Conservation (phyloP, 2,797 vertebrate species). For the Sebastes oblongus region DNA sequence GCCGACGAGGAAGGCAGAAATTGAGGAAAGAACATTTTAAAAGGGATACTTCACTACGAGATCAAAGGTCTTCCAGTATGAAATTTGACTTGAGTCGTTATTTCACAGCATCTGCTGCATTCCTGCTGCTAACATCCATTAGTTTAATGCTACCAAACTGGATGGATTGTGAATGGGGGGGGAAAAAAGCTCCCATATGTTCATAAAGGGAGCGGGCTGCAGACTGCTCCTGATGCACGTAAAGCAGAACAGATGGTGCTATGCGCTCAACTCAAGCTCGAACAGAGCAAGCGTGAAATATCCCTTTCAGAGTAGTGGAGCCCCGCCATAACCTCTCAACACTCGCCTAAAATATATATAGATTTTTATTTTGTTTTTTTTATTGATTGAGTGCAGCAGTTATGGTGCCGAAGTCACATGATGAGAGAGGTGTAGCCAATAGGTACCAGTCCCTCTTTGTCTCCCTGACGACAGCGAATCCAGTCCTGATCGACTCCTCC, state of each 20-base stretch:
- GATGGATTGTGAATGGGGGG: constrained; percentile 46
- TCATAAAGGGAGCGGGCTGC: constrained; percentile 54
- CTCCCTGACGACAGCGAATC: constrained; percentile 91
- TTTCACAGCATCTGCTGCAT: constrained; percentile 71
- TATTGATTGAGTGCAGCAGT: constrained; percentile 60
- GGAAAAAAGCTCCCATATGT: constrained; percentile 55
- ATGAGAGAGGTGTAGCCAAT: constrained; percentile 96
- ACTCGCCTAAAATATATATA: constrained; percentile 66
- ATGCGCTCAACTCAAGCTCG: constrained; percentile 57
- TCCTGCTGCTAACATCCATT: constrained; percentile 61
- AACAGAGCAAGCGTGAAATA: constrained; percentile 60
- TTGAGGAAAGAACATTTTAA: constrained; percentile 48
- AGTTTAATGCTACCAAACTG: constrained; percentile 65
- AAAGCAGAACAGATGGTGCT: constrained; percentile 69
- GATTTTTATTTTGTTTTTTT: constrained; percentile 16
- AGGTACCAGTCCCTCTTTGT: constrained; percentile 89
- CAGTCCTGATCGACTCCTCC: constrained; percentile 92
- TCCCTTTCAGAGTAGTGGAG: constrained; percentile 68
- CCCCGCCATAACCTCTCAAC: constrained; percentile 60
- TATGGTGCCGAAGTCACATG: constrained; percentile 80
- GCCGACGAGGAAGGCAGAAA: constrained; percentile 30
- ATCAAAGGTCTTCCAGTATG: constrained; percentile 41
- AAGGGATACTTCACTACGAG: constrained; percentile 68
- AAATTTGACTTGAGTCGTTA: constrained; percentile 66
- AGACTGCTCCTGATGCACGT: constrained; percentile 52